These are phyloP conservation scores for Psittacula derbiana DNA, from an alignment of 2,797 vertebrate genomes.

Conservation along the genomic window DNA sequence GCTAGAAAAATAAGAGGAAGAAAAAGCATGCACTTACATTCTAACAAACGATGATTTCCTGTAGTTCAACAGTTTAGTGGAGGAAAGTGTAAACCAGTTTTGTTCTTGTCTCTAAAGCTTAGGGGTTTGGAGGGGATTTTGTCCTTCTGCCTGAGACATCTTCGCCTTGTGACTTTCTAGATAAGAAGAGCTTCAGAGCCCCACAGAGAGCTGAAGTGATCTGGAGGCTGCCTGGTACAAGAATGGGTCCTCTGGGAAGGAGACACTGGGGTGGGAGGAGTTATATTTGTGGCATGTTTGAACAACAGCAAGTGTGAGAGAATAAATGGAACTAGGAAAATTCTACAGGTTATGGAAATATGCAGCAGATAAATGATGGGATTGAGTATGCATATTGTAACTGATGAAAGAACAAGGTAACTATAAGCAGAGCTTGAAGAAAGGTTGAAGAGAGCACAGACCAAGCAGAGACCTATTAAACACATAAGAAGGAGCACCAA, in stretches of 20 bases:
- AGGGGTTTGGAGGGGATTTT: neutral
- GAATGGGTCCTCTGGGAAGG: neutral
- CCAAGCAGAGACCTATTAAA: neutral
- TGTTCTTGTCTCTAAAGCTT: neutral
- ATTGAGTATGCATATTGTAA: rapidly evolving
- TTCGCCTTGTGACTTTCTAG: neutral
- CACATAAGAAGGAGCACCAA: neutral
- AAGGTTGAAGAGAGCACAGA: neutral
- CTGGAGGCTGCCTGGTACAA: neutral
- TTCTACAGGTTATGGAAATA: neutral
- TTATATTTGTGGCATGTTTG: neutral
- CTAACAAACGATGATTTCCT: neutral
- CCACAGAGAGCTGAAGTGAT: neutral
- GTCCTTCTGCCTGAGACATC: neutral
- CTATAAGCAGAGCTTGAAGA: neutral
- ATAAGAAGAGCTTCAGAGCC: neutral
- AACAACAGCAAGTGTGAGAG: neutral
- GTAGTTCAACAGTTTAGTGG: neutral
- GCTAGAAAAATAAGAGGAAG: neutral
- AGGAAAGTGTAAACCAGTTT: neutral
- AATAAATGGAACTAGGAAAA: neutral
- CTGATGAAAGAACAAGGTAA: neutral
- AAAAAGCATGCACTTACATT: neutral
- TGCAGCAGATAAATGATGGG: neutral
- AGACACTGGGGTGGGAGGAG: neutral